A percentile compares a stretch with the other conserved stretches of the same genome.
These are phyloP conservation scores for Thomomys bottae DNA, from an alignment of 2,113 vertebrate genomes.

Conservation along the genomic window DNA sequence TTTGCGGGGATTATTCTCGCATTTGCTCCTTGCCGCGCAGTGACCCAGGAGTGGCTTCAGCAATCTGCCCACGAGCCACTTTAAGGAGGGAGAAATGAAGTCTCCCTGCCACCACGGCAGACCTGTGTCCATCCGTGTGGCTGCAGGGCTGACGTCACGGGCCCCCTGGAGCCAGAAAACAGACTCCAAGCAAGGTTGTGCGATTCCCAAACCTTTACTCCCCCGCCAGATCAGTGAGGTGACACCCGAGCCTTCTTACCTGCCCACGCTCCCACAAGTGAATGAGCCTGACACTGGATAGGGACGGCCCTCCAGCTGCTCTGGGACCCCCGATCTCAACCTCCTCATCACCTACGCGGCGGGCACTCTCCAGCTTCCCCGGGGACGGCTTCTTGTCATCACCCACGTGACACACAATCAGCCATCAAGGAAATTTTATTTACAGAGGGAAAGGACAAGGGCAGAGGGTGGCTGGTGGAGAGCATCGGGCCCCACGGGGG, in stretches of 20 bases:
- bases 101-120: no score
- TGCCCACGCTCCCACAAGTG: no score
- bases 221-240: background rate
- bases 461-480: no score
- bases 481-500: no score
- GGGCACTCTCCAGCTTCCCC: background rate
- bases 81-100: background rate
- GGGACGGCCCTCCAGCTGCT: background rate
- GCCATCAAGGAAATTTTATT: background rate
- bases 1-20: background rate
- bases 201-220: constrained; percentile 64
- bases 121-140: background rate
- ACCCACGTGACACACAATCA: background rate
- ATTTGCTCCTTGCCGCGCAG: rapidly evolving
- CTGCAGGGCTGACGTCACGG: background rate
- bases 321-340: background rate
- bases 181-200: background rate
- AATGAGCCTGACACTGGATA: background rate
- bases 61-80: rapidly evolving
- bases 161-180: background rate
- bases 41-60: background rate
- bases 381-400: background rate
- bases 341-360: background rate
- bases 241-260: background rate
- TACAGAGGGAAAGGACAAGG: background rate